Percentiles rank a stretch among this genome's conserved stretches.
These are phyloP conservation scores for Carassius gibelio DNA, from an alignment of 2,113 vertebrate species.

Conservation along the genomic window DNA sequence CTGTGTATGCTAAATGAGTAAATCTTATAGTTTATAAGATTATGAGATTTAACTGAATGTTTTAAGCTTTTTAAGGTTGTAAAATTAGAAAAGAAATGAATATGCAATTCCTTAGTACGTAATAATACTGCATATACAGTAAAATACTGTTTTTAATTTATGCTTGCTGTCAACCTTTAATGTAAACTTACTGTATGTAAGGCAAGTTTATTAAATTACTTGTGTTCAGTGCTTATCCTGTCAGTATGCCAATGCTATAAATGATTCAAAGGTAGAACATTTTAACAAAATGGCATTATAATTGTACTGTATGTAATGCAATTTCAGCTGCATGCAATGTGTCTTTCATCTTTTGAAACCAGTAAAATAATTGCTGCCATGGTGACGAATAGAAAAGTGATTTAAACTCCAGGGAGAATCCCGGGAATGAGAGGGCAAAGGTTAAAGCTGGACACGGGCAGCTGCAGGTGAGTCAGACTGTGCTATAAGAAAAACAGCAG, in stretches of 20 bases:
- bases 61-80: not conserved
- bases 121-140: not conserved
- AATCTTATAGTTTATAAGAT: not conserved
- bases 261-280: not conserved
- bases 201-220: not conserved
- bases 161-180: not conserved
- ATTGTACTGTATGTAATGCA: not conserved
- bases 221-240: not conserved
- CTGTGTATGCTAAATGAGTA: not conserved
- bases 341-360: constrained; percentile 4
- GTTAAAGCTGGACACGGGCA: not conserved
- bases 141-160: not conserved
- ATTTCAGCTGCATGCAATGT: not conserved
- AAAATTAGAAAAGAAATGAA: not conserved
- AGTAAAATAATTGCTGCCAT: not conserved
- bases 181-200: not conserved
- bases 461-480: not conserved
- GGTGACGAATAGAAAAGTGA: constrained; percentile 1
- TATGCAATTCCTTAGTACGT: too few relatives aligned
- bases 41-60: not conserved
- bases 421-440: not conserved
- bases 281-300: not conserved
- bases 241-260: not conserved
- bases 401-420: constrained; percentile 10
- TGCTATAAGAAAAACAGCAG: constrained; percentile 15